A percentile compares a stretch with the other conserved stretches of the same genome.
phyloP scores from a whole-genome alignment of 1,140 invertebrate species.

The Ips nitidus region DNA sequence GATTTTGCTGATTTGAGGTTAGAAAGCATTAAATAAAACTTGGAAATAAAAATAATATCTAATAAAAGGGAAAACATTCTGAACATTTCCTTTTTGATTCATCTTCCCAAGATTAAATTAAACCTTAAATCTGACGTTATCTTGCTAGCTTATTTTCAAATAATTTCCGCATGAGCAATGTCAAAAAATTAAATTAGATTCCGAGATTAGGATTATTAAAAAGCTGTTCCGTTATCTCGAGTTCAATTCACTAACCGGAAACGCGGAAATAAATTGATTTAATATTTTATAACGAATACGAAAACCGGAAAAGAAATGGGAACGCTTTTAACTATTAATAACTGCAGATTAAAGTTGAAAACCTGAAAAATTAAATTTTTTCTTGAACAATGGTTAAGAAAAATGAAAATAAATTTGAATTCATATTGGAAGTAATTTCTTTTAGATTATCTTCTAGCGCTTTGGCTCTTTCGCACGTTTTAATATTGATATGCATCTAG shows the following conservation, averaged over 20 bases:
- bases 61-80: no score
- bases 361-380: conserved; percentile 8
- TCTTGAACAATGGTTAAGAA: conserved; percentile 10
- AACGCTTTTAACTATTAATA: conserved; percentile 20
- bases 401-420: conserved; percentile 18
- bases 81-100: no score
- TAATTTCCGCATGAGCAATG: background rate
- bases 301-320: conserved; percentile 10
- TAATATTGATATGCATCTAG: background rate
- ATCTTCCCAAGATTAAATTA: no score
- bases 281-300: conserved; percentile 23
- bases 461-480: background rate
- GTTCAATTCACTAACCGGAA: conserved; percentile 15
- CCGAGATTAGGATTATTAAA: conserved; percentile 14
- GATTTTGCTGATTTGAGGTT: background rate
- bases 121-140: no score
- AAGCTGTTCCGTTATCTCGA: conserved; percentile 14
- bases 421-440: conserved; percentile 16
- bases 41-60: no score
- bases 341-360: conserved; percentile 23
- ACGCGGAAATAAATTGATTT: conserved; percentile 22
- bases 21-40: no score
- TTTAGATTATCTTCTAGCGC: conserved; percentile 15
- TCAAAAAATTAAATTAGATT: conserved; percentile 11
- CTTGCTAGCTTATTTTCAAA: background rate